Base-by-base conservation (phyloP, 2,113 vertebrate genomes). In the Drymodes brunneopygia region DNA sequence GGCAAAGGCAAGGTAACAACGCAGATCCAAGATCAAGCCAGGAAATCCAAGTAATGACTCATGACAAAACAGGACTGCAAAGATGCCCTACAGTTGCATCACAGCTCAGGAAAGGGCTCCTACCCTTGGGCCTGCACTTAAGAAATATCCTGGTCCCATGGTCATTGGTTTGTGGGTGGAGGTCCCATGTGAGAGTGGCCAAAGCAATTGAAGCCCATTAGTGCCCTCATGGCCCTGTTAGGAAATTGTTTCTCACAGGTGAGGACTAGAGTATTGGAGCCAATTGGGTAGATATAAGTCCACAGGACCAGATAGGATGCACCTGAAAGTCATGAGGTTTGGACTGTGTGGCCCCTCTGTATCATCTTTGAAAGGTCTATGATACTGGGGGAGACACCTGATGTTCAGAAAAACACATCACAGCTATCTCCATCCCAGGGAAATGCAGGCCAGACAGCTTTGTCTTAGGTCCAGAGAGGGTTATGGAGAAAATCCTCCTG, bases 71-170 rank as follows among this genome's bases (percentile, higher is more conserved):
- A 66, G 24, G 12, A 19, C 29, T 29, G 3, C 13, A 56, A 72
- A 72, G 9, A 29, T 0, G 0, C 5, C 22, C 8, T 29, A 12
- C 16, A 80, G 6, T 22, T 38, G 3, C 11, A 44, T 4, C 9
- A 33, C 1, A 13, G 7, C 28, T 70, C 6, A 87, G 20, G 7
- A 84, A 36, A 0, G 0, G 1, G 2, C 8, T 44, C 0, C 0
- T 5, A 0, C 0, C 10, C 56, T 74, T 70, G 28, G 4, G 9
- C 5, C 23, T 61, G 56, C 53, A 21, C 6, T 61, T 78, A 66
- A 86, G 27, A 79, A 54, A 57, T 23, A 22, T 65, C 31, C 61
- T 47, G n/a, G 14, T 36, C 38, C 9, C 17, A 17, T 19, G 38
- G 33, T 74, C 61, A 40, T 38, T 44, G 22, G 10, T 16, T n/a